These are phyloP conservation scores for Hirtodrosophila histrioides DNA, from an alignment of 2,888 invertebrate species.

Conservation along the genomic window DNA sequence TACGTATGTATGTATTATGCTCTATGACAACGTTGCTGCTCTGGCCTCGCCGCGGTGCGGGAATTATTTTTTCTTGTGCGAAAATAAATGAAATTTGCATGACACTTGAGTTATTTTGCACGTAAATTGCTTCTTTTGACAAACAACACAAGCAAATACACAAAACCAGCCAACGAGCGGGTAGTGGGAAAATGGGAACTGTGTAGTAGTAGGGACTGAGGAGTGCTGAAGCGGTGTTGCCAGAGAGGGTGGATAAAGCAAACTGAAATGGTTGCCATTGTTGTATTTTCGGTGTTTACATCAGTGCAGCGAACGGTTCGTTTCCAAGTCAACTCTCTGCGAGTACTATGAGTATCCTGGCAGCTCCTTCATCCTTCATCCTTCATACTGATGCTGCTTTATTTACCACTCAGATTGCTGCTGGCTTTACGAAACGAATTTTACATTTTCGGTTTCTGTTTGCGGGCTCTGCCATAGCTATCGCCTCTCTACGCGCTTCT, in stretches of 20 bases:
- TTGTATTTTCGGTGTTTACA: slow-evolving; percentile 80
- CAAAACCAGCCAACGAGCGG: slow-evolving; percentile 55
- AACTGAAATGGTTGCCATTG: slow-evolving; percentile 75
- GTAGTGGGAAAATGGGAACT: not conserved
- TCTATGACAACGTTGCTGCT: slow-evolving; percentile 65
- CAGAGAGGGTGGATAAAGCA: slow-evolving; percentile 32
- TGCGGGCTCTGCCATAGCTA: slow-evolving; percentile 39
- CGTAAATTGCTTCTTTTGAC: slow-evolving; percentile 83
- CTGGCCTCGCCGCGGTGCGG: slow-evolving; percentile 57
- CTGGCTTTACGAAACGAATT: slow-evolving; percentile 67
- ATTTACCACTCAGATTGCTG: slow-evolving; percentile 63
- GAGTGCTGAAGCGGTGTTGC: no score
- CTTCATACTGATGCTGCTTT: slow-evolving; percentile 35
- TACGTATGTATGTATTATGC: slow-evolving; percentile 31
- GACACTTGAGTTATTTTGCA: slow-evolving; percentile 84
- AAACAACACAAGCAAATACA: slow-evolving; percentile 78
- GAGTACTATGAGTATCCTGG: slow-evolving; percentile 22
- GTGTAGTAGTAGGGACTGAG: no score
- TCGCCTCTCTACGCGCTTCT: slow-evolving; percentile 34
- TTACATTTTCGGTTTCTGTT: slow-evolving; percentile 70
- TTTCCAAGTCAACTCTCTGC: slow-evolving; percentile 58
- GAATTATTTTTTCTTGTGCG: slow-evolving; percentile 78
- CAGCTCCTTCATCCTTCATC: slow-evolving; percentile 9
- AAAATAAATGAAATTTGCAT: slow-evolving; percentile 83
- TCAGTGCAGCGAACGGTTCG: slow-evolving; percentile 65